A percentile compares a stretch with the other conserved stretches of the same genome.
Conservation (phyloP, 2,113 vertebrate species). For the Hystrix brachyura region DNA sequence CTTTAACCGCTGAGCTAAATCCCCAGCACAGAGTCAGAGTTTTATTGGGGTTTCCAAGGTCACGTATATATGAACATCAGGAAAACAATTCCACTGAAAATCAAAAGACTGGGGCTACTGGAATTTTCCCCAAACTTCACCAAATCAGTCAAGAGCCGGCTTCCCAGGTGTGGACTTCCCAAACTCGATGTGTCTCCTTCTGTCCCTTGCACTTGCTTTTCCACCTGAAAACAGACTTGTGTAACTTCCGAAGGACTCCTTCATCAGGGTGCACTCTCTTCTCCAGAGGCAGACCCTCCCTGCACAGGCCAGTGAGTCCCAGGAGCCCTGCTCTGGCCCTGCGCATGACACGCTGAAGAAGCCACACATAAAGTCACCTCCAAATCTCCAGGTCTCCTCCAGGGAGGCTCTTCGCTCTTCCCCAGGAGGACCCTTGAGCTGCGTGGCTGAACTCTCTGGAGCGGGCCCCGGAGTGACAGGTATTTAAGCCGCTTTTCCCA, state of each 20-base stretch:
- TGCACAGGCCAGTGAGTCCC: neutral
- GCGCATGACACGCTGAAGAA: neutral
- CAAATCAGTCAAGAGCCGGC: fast-evolving
- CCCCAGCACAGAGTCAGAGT: neutral
- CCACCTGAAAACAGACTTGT: neutral
- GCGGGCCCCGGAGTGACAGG: neutral
- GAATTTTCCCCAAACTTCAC: neutral
- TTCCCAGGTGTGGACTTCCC: neutral
- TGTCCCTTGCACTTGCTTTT: neutral
- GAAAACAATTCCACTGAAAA: neutral
- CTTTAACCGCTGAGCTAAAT: too few species aligned
- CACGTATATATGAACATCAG: neutral
- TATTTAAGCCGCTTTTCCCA: neutral
- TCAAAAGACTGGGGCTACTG: neutral
- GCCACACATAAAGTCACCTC: neutral
- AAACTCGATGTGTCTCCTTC: neutral
- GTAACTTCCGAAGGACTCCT: neutral
- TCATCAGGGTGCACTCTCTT: neutral
- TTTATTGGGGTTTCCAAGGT: neutral
- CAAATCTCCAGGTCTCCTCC: neutral
- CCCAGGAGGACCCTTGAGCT: neutral
- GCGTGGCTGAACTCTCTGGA: neutral
- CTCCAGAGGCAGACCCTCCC: neutral
- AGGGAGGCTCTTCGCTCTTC: neutral
- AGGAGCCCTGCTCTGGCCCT: neutral